Base-by-base conservation (phyloP, 1,140 invertebrate species). In the Ditylenchus dipsaci region DNA sequence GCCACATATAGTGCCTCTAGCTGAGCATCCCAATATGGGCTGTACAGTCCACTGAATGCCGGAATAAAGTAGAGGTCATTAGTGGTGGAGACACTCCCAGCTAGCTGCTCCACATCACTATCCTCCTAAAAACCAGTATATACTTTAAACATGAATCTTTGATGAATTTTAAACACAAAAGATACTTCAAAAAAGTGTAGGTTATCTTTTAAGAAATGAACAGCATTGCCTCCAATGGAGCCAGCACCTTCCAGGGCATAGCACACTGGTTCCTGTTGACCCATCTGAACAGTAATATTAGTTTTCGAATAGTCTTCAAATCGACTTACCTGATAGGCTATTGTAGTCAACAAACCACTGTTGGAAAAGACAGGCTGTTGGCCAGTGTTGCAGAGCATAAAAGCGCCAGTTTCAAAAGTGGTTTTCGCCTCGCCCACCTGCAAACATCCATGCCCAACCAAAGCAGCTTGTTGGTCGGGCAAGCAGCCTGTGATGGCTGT, bases 321-420 rank as follows among this genome's bases (percentile, higher is more conserved):
- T 92, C n/a, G n/a, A n/a, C n/a, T n/a, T 59, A 96, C 85, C 84
- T 95, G 89, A 85, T 92, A 96, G 0, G 89, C 94, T 7, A 45
- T 45, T 45, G 43, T 45, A n/a, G 43, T 45, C 11, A 45, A n/a
- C 43, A 45, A 13, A 13, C 43, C 43, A 45, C n/a, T 45, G 11
- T 45, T 11, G 11, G 43, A 45, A 45, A 45, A 45, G 11, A 45
- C n/a, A 11, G 43, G 43, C n/a, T 45, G 11, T 45, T 97, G 86
- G 1, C 95, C 95, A 0, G 92, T 97, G 78, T 97, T 97, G 84
- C 91, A 95, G 0, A 98, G 84, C 13, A 98, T 85, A 82, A 98
- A 98, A 75, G 93, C 96, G 0, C 94, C 95, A 56, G 92, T 95
- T 23, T 95, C 89, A 83, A 79, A 87, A 76, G 94, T 97, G 82